A percentile compares a stretch with the other conserved stretches of the same genome.
phyloP scores from a whole-genome alignment of 2,888 invertebrate species.

The Cryptophagus acutangulus region DNA sequence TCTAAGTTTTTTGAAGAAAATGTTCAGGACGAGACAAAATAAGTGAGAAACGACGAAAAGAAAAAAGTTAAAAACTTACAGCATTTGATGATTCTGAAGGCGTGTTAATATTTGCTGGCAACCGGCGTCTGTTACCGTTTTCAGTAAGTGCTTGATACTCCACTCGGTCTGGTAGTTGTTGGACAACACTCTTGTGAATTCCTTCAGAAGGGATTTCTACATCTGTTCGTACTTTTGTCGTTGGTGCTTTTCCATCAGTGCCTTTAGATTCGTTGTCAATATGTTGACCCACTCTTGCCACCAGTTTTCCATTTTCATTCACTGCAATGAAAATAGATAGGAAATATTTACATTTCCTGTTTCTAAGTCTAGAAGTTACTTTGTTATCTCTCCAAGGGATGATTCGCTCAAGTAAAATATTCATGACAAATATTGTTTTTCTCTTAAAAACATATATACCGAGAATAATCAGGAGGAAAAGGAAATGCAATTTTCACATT shows the following conservation, averaged over 20 bases:
- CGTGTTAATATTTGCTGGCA: constrained; percentile 44
- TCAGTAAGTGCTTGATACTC: constrained; percentile 29
- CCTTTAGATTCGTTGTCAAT: constrained; percentile 34
- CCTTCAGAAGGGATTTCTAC: constrained; percentile 56
- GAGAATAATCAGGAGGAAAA: no score
- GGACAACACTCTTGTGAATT: constrained; percentile 52
- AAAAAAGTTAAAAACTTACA: constrained; percentile 22
- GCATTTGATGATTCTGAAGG: constrained; percentile 20
- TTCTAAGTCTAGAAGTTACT: no score
- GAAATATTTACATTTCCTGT: no score
- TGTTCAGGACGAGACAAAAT: no score
- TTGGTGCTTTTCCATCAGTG: constrained; percentile 46
- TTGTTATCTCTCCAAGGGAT: no score
- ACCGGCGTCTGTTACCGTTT: constrained; percentile 46
- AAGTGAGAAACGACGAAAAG: no score
- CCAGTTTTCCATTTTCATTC: constrained; percentile 44
- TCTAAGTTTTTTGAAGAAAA: no score
- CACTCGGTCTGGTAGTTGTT: constrained; percentile 39
- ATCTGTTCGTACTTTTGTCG: constrained; percentile 51
- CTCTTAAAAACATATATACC: not conserved
- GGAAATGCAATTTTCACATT: no score
- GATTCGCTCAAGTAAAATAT: constrained; percentile 1
- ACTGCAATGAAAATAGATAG: constrained; percentile 41
- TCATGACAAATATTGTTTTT: constrained; percentile 4
- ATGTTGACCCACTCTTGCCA: constrained; percentile 44